Conservation (phyloP, 2,113 vertebrate species). For the Lepus timidus region DNA sequence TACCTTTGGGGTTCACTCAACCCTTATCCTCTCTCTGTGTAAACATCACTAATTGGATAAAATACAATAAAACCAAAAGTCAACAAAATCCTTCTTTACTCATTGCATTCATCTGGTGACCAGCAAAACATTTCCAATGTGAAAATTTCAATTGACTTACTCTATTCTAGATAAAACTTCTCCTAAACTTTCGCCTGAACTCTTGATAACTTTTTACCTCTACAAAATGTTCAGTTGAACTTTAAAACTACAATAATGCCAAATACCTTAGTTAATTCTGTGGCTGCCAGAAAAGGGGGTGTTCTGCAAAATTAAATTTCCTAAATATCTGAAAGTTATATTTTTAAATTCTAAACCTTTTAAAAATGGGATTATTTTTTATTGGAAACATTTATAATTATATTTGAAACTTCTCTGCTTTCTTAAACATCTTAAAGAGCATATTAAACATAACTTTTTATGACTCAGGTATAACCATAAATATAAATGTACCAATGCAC, state of each 20-base stretch:
- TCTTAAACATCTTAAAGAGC: conserved; percentile 47
- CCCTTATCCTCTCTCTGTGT: conserved; percentile 31
- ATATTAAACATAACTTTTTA: conserved; percentile 71
- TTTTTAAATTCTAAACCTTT: conserved; percentile 49
- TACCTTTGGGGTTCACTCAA: background rate
- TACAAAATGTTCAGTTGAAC: conserved; percentile 18
- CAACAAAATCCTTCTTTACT: conserved; percentile 20
- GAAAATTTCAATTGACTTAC: background rate
- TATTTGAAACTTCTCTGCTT: conserved; percentile 42
- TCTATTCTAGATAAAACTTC: conserved; percentile 41
- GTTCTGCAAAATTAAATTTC: conserved; percentile 52
- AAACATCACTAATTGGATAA: background rate
- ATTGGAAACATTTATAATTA: conserved; percentile 57
- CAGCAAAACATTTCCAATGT: conserved; percentile 4
- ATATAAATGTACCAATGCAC: conserved; percentile 37
- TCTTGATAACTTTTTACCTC: conserved; percentile 50
- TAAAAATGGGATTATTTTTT: conserved; percentile 39
- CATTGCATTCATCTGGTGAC: background rate
- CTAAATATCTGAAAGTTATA: conserved; percentile 51
- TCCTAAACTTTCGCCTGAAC: conserved; percentile 41
- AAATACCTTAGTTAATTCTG: conserved; percentile 46
- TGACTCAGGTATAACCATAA: conserved; percentile 51
- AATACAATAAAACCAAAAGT: conserved; percentile 54
- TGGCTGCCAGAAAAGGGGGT: conserved; percentile 24
- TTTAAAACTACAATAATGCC: background rate